Base-by-base conservation (phyloP, 2,888 invertebrate species). In the Trachelus iudaicus region DNA sequence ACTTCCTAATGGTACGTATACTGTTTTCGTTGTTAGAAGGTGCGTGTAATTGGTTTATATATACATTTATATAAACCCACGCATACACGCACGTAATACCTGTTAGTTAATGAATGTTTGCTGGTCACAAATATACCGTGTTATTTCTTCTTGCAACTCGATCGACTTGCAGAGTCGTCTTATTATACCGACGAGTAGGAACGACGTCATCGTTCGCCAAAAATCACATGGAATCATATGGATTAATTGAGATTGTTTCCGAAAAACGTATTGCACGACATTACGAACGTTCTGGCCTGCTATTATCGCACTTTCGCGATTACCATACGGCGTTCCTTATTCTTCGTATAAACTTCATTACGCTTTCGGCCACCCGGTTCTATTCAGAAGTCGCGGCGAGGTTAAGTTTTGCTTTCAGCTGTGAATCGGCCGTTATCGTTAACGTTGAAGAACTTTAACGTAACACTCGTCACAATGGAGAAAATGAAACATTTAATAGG, bases 401-500 rank as follows among this genome's bases (percentile, higher is more conserved):
- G 37, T 37, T 37, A 37, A 13, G 15, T 40, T 15, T 15, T 0
- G 15, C 1, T 40, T 40, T 40, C 15, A 15, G 40, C 40, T 1
- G 40, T 40, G 40, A 40, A 40, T 40, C 15, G 4, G 4, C 4
- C 15, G 33, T 31, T 77, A 75, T 77, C 75, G 76, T 73, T 75
- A 73, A 75, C 34, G 56, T 76, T 75, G 78, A 68, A 31, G 71
- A 73, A 75, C 76, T 80, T 31, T 73, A 76, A 69, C 69, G 69
- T 33, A 69, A 56, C 56, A 23, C 9, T 9, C 23, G 56, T 56
- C 23, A 6, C 23, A 56, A 23, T 56, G 23, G 23, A 56, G 23
- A 34, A 56, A 56, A 56, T 9, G 79, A 73, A 71, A 71, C 73
- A 23, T 75, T 75, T 1, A 23, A 40, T 71, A 76, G 75, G 75